Conservation (phyloP, 2,797 vertebrate species). For the Sparidentex hasta region DNA sequence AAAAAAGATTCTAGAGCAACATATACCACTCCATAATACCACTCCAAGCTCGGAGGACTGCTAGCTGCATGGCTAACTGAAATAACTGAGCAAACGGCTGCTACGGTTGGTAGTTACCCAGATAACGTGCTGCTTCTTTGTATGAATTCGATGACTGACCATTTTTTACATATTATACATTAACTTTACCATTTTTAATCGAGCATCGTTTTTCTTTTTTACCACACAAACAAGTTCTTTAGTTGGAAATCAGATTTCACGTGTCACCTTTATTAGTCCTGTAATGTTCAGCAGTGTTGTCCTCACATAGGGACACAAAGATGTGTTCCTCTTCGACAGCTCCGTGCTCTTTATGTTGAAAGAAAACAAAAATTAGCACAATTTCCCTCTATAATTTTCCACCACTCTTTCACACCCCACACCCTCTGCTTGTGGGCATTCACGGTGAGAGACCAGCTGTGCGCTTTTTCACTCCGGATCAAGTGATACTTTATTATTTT, state of each 20-base stretch:
- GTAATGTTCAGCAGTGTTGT: slow-evolving; percentile 21
- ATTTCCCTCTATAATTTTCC: slow-evolving; percentile 49
- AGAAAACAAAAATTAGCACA: slow-evolving; percentile 57
- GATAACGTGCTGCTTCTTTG: no score
- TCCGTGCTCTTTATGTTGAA: slow-evolving; percentile 35
- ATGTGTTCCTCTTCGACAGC: slow-evolving; percentile 20
- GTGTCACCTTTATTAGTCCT: neutral
- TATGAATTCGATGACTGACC: no score
- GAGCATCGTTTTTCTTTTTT: neutral
- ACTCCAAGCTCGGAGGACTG: no score
- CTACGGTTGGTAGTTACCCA: no score
- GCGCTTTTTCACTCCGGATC: slow-evolving; percentile 61
- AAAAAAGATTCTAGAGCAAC: neutral
- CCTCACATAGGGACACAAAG: slow-evolving; percentile 7
- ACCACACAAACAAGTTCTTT: no score
- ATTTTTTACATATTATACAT: neutral
- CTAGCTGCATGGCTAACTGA: neutral
- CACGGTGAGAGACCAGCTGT: slow-evolving; percentile 61
- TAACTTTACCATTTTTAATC: neutral
- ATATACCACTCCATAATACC: no score
- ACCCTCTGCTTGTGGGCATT: slow-evolving; percentile 63
- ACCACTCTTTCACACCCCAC: slow-evolving; percentile 28
- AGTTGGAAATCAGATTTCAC: neutral
- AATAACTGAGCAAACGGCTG: no score
- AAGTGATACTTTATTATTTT: slow-evolving; percentile 79